Conservation (phyloP, 2,113 vertebrate species). For the Sitta europaea region DNA sequence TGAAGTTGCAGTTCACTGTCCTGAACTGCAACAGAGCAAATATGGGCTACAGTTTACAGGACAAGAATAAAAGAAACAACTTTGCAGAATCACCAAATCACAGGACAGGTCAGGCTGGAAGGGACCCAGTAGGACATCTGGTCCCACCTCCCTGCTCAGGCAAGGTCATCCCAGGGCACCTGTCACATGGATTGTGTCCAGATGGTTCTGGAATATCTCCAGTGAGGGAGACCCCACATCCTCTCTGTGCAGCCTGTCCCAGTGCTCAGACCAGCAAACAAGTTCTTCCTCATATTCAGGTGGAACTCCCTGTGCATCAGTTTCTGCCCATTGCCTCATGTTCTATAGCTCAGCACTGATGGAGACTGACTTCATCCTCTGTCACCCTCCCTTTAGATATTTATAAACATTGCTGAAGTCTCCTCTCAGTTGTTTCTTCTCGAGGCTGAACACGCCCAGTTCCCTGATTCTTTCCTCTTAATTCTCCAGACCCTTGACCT, state of each 20-base stretch:
- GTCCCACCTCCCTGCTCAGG: neutral
- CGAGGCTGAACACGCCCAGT: neutral
- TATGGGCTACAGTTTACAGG: neutral
- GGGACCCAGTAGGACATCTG: neutral
- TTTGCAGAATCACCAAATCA: neutral
- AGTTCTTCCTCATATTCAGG: neutral
- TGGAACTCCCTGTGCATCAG: neutral
- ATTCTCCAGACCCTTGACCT: neutral
- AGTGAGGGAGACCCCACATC: neutral
- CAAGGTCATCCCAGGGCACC: neutral
- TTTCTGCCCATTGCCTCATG: neutral
- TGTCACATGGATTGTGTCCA: neutral
- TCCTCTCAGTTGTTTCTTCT: neutral
- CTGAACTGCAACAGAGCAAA: neutral
- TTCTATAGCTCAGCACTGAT: neutral
- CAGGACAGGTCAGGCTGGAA: neutral
- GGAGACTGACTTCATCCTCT: neutral
- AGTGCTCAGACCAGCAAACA: neutral
- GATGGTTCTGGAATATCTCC: neutral
- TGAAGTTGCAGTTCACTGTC: neutral
- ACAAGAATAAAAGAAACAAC: neutral
- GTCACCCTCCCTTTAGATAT: too few relatives aligned
- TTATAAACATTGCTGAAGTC: neutral
- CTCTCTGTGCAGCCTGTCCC: neutral
- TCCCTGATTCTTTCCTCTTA: neutral